These are phyloP conservation scores for Caenorhabditis brenneri DNA, from an alignment of 1,140 invertebrate species.

Conservation along the genomic window DNA sequence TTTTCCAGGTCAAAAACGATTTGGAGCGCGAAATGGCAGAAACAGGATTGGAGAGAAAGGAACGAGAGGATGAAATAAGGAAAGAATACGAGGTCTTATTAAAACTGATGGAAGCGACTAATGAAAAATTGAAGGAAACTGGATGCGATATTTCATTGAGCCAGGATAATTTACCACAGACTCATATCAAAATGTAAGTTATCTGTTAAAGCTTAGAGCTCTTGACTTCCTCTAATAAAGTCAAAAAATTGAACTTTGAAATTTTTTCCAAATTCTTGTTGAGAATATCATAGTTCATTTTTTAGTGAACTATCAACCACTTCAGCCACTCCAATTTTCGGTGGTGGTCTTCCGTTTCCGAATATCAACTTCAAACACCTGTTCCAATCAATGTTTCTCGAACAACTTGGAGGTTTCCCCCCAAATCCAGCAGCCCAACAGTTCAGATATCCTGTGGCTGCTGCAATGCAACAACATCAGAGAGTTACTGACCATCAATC, in stretches of 20 bases:
- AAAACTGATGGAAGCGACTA: constrained; percentile 50
- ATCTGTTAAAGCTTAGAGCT: no score
- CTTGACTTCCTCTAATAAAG: no score
- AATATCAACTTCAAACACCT: background rate
- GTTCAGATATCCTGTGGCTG: constrained; percentile 40
- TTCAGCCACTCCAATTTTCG: background rate
- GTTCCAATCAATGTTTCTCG: constrained; percentile 27
- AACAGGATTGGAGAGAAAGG: constrained; percentile 45
- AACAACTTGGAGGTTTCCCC: background rate
- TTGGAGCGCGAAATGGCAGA: constrained; percentile 48
- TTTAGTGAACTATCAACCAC: background rate
- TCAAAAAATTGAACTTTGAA: no score
- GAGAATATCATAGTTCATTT: background rate
- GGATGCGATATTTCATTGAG: constrained; percentile 46
- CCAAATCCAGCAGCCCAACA: background rate
- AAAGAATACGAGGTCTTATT: constrained; percentile 49
- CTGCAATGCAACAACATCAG: constrained; percentile 35
- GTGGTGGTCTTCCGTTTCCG: background rate
- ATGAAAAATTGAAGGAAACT: constrained; percentile 55
- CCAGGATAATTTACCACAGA: constrained; percentile 16
- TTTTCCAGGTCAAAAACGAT: constrained; percentile 54
- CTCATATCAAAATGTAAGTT: constrained; percentile 38
- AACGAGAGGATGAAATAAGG: constrained; percentile 40
- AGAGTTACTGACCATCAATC: constrained; percentile 80
- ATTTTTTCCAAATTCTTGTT: background rate